Conservation (phyloP, 2,113 vertebrate genomes). For the Melanocharis versteri region DNA sequence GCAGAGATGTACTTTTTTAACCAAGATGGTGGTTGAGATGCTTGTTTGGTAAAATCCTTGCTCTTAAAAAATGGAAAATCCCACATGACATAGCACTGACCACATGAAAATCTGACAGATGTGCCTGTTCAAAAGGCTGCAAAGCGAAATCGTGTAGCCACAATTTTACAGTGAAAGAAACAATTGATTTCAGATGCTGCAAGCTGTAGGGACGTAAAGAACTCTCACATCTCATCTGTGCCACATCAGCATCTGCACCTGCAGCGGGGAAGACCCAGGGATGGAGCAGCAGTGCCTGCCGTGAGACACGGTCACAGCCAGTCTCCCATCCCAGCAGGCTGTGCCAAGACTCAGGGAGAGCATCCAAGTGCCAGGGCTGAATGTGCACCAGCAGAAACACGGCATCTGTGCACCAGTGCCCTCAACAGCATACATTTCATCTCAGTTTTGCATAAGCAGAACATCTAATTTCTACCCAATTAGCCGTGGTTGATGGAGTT, state of each 20-base stretch:
- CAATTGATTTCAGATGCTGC: background rate
- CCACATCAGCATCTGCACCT: background rate
- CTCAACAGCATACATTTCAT: background rate
- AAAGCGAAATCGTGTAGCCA: background rate
- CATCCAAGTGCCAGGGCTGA: background rate
- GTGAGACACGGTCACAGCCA: accelerated
- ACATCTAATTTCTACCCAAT: background rate
- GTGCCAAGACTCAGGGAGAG: background rate
- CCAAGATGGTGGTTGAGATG: background rate
- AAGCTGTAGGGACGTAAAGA: background rate
- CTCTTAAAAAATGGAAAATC: background rate
- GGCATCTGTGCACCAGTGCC: background rate
- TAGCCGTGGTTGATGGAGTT: background rate
- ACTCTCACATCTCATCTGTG: background rate
- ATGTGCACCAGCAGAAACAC: background rate
- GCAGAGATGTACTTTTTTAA: background rate
- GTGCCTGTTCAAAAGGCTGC: background rate
- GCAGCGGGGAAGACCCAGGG: background rate
- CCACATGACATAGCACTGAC: background rate
- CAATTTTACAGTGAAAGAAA: background rate
- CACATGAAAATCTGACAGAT: background rate
- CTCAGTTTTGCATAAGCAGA: background rate
- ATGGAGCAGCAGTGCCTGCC: background rate
- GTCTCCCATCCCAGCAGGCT: background rate
- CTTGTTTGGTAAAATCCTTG: background rate